Conservation (phyloP, 2,888 invertebrate genomes). For the Neelides folsomi region DNA sequence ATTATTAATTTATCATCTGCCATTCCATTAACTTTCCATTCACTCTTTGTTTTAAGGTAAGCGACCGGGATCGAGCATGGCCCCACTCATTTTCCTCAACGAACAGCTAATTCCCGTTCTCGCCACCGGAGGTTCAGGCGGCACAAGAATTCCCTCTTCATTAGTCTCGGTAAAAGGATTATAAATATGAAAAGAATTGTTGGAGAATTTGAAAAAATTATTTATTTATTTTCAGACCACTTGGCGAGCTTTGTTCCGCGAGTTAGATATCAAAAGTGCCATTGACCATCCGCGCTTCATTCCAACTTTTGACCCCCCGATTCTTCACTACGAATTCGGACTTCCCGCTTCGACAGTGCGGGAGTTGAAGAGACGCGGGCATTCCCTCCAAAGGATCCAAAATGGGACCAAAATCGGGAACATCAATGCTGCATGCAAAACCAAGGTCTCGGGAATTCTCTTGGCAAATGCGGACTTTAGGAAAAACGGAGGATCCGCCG, state of each 20-base stretch:
- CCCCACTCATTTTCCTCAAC: conserved; percentile 42
- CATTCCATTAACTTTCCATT: neutral
- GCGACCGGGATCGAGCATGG: conserved; percentile 45
- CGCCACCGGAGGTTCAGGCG: conserved; percentile 44
- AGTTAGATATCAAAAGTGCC: conserved; percentile 30
- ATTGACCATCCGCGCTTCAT: conserved; percentile 28
- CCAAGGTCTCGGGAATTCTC: conserved; percentile 15
- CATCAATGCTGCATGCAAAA: conserved; percentile 28
- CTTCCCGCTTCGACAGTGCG: conserved; percentile 21
- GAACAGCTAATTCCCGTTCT: conserved; percentile 37
- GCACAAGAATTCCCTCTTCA: conserved; percentile 42
- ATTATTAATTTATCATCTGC: neutral
- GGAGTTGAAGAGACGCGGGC: conserved; percentile 28
- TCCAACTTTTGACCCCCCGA: conserved; percentile 14
- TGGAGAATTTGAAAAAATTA: neutral
- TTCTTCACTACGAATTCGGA: conserved; percentile 30
- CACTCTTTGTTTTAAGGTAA: conserved; percentile 35
- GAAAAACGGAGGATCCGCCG: conserved; percentile 26
- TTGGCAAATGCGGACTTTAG: conserved; percentile 31
- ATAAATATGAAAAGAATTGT: neutral
- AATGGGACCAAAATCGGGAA: conserved; percentile 21
- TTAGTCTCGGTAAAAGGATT: conserved; percentile 35
- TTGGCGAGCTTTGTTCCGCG: conserved; percentile 32
- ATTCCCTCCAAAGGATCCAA: conserved; percentile 13
- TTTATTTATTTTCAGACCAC: conserved; percentile 20